phyloP scores from a whole-genome alignment of 2,797 vertebrate species.

The Acipenser ruthenus region DNA sequence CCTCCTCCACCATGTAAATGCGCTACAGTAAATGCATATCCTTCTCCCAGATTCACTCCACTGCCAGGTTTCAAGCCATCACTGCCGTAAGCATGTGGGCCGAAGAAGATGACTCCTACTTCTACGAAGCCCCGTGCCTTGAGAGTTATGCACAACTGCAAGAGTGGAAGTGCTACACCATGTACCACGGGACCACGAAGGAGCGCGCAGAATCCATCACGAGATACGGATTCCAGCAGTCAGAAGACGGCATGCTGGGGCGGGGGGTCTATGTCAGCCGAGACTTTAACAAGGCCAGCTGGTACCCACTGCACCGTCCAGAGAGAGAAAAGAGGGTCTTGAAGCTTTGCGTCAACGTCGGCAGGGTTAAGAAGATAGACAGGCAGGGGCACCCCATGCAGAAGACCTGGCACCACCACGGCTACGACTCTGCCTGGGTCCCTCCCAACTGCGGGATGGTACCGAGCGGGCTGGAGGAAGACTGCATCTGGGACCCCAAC shows the following conservation, averaged over 20 bases:
- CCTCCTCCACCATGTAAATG: too few relatives aligned
- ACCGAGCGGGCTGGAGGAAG: constrained; percentile 20
- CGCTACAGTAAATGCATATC: too few relatives aligned
- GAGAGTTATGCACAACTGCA: neutral
- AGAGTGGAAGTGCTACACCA: constrained; percentile 21
- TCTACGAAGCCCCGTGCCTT: neutral
- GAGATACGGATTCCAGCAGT: constrained; percentile 16
- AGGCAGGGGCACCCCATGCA: constrained; percentile 14
- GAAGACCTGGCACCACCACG: constrained; percentile 22
- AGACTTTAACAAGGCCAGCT: constrained; percentile 45
- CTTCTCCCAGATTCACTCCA: too few relatives aligned
- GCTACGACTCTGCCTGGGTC: constrained; percentile 33
- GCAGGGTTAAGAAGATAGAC: constrained; percentile 27
- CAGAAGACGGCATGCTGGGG: constrained; percentile 38
- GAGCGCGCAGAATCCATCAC: constrained; percentile 3
- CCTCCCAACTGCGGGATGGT: constrained; percentile 29
- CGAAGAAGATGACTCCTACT: constrained; percentile 31
- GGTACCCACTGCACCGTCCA: constrained; percentile 24
- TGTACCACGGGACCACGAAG: constrained; percentile 50
- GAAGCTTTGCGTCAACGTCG: constrained; percentile 23
- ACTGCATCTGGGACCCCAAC: constrained; percentile 22
- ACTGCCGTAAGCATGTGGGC: constrained; percentile 17
- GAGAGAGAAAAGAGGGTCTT: constrained; percentile 10
- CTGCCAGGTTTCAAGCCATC: too few relatives aligned
- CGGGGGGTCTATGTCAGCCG: constrained; percentile 51